Base-by-base conservation (phyloP, 2,797 vertebrate genomes). In the Arnoldichthys spilopterus region DNA sequence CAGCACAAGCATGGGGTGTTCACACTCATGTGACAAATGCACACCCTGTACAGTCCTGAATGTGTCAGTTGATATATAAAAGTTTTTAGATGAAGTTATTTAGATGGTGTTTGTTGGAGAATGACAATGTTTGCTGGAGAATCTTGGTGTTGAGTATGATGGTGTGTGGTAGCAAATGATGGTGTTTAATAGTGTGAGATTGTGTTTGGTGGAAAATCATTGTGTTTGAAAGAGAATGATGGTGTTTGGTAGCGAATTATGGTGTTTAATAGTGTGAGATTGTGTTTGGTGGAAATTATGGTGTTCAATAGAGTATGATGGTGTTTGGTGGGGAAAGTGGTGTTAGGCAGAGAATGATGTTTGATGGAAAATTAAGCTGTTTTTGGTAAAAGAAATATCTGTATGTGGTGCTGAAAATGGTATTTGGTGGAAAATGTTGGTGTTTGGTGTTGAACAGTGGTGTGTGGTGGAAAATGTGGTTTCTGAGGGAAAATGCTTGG, bases 1-100 rank as follows among this genome's bases (percentile, higher is more conserved):
- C 30, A 61, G 63, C 18, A 20, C 8, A 37, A 74, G 53, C 28
- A 34, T 34, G 40, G 67, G 37, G 49, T 45, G 20, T 61, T 79
- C 26, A 26, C 24, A 5, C 56, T 47, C 28, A 32, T 47, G 69
- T 34, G 49, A 72, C 56, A 66, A 78, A 54, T 13, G n/a, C 47
- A 30, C n/a, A 37, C n/a, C 8, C 56, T 47, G 20, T 24, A 63
- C 34, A 7, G 32, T 8, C 30, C 30, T 34, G 47, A 16, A 18
- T 49, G 47, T 51, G 18, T 20, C 49, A 51, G 5, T 22, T 1
- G 22, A 9, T 9, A 54, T 9, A 11, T 5, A 15, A 15, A 5
- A 15, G n/a, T n/a, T n/a, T n/a, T 11, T 2, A 4, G 45, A 47
- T 5, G 45, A 47, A 11, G 45, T 5, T 9, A 4, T 11, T 9